Base-by-base conservation (phyloP, 2,797 vertebrate genomes). In the Neosalanx taihuensis region DNA sequence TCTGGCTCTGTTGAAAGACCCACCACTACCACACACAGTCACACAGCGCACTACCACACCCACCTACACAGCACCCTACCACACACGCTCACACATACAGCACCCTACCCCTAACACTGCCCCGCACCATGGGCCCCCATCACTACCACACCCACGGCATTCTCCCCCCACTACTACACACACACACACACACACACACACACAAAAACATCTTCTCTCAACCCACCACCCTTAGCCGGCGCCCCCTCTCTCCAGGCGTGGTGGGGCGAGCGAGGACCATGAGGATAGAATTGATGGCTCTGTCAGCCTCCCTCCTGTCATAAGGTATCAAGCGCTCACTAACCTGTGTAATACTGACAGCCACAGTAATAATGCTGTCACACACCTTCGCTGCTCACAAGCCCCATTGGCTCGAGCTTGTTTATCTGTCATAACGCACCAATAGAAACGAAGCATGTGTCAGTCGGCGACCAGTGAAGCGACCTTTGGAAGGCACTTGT, bases 261-360 rank as follows among this genome's bases (percentile, higher is more conserved):
- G 77, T 10, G 29, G 84, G 83, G 79, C 83, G 83, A 85, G 86
- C 84, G 77, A 83, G 83, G 84, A 88, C 89, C 87, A 85, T 77
- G 87, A 86, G 84, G 87, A 46, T 85, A 80, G 87, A 91, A 93
- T 88, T 93, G 92, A 95, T 94, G 92, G 90, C 93, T 95, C 92
- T 91, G 95, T 95, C 91, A 91, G 85, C 83, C 87, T 79, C 70
- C 87, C 87, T 79, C 89, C 83, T 86, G 87, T 90, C 87, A 91
- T 72, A 78, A 84, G 87, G 84, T 90, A 92, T 94, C 92, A 93
- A 90, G 86, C 88, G 88, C 90, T 91, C 91, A 4, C 23, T 51
- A n/a, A 88, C 78, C 87, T 93, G 90, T 93, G 88, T 92, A 93
- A 93, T 89, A 83, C 87, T 92, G 93, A 94, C 93, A 93, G 91